Percentiles rank a stretch among this genome's conserved stretches.
phyloP scores from a whole-genome alignment of 2,113 vertebrate species.

The human (Homo sapiens) region DNA sequence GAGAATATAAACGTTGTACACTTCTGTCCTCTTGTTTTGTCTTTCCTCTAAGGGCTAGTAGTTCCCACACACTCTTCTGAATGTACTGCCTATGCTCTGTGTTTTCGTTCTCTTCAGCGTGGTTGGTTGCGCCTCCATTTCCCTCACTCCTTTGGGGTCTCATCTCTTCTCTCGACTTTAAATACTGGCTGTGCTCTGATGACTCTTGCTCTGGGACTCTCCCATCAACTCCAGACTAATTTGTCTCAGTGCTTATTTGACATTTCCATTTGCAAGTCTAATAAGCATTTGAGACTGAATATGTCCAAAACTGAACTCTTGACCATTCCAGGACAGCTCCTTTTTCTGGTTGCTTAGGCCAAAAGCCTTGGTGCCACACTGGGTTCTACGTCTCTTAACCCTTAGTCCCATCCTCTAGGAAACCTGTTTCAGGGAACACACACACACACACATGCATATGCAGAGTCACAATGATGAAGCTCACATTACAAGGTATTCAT shows the following conservation, averaged over 20 bases:
- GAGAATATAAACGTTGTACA: not conserved
- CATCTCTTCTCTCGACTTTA: not conserved
- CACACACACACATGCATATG: not conserved
- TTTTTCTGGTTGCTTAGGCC: not conserved
- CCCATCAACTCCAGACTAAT: no score
- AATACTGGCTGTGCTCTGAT: not conserved
- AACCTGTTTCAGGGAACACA: not conserved
- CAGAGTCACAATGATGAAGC: not conserved
- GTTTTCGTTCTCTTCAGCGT: not conserved
- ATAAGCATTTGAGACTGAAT: not conserved
- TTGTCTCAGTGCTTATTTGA: not conserved
- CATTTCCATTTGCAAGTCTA: not conserved
- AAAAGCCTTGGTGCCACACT: not conserved
- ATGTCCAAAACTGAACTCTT: not conserved
- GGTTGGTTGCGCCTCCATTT: not conserved
- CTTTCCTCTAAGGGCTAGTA: not conserved
- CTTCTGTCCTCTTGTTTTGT: not conserved
- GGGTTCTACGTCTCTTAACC: not conserved
- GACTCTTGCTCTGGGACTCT: not conserved
- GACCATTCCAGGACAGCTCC: not conserved
- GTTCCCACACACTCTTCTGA: not conserved
- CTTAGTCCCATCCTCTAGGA: not conserved
- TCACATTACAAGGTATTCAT: not conserved
- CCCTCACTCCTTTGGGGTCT: not conserved
- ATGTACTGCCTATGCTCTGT: accelerated